Percentiles rank a stretch among this genome's conserved stretches.
Evolutionary conservation across 2,888 invertebrate genomes (phyloP).

Genomic region (Philereme vetulata): DNA sequence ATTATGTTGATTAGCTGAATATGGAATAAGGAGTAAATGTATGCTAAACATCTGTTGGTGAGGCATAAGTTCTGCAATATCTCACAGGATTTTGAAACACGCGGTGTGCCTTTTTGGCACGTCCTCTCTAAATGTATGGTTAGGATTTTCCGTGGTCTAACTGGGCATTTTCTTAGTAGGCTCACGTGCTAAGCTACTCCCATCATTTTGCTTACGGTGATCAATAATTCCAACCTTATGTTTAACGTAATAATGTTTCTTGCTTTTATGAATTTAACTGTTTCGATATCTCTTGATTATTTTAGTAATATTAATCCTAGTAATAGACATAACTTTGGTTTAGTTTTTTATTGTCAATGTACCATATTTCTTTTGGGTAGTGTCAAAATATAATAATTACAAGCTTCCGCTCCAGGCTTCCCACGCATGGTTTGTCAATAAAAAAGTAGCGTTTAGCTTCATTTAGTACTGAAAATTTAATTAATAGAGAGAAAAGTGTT

Average conservation of each 20-base stretch:
- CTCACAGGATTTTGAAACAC: constrained; percentile 2
- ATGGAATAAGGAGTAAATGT: too few relatives aligned
- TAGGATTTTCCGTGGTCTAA: constrained; percentile 25
- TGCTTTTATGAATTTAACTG: constrained; percentile 22
- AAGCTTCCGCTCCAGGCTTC: too few relatives aligned
- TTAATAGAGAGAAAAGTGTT: too few relatives aligned
- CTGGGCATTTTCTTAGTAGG: constrained; percentile 54
- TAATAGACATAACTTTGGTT: too few relatives aligned
- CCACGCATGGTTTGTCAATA: too few relatives aligned
- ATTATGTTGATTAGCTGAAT: too few relatives aligned
- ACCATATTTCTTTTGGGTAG: too few relatives aligned
- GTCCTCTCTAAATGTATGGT: not conserved
- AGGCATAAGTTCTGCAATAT: not conserved
- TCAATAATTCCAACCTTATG: constrained; percentile 58
- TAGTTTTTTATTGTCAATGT: too few relatives aligned
- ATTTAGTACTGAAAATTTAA: too few relatives aligned
- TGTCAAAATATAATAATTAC: too few relatives aligned
- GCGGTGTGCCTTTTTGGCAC: not conserved
- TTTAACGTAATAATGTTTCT: constrained; percentile 12
- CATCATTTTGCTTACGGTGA: constrained; percentile 66
- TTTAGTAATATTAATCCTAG: constrained; percentile 8
- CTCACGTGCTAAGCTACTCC: constrained; percentile 63
- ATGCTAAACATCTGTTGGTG: too few relatives aligned
- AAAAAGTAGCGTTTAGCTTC: too few relatives aligned
- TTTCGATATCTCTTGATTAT: constrained; percentile 17